phyloP scores from a whole-genome alignment of 2,888 invertebrate species.

The Dexiosoma caninum region DNA sequence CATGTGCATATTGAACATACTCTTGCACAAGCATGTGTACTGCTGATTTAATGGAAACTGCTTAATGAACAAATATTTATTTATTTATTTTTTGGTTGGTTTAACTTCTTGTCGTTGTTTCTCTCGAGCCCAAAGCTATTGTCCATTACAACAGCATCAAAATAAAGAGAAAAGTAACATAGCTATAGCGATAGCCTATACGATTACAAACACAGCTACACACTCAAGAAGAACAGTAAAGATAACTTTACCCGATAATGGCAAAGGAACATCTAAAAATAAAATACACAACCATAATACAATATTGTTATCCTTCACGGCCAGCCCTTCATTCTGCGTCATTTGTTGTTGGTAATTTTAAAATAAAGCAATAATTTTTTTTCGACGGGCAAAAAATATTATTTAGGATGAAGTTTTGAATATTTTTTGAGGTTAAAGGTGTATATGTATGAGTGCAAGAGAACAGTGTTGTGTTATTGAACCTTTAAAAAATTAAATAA shows the following conservation, averaged over 20 bases:
- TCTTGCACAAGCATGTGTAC: neutral
- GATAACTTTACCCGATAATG: neutral
- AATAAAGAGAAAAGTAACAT: conserved; percentile 18
- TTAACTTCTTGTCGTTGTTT: conserved; percentile 48
- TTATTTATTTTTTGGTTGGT: conserved; percentile 51
- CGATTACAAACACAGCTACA: neutral
- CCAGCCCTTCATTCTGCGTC: neutral
- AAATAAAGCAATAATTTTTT: conserved; percentile 28
- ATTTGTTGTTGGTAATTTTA: conserved; percentile 13
- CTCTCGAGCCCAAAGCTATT: conserved; percentile 66
- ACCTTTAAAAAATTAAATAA: conserved; percentile 2
- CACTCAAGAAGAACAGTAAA: neutral
- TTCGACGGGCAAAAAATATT: neutral
- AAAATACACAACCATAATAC: conserved; percentile 18
- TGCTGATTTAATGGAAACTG: conserved; percentile 51
- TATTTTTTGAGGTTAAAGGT: neutral
- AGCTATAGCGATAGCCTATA: neutral
- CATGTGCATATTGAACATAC: no score
- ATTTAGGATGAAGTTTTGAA: neutral
- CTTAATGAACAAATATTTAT: conserved; percentile 62
- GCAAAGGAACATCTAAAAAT: neutral
- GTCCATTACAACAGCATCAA: conserved; percentile 52
- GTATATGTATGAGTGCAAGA: no score
- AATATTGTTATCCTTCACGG: conserved; percentile 5
- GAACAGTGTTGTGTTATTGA: neutral